These are phyloP conservation scores for Saturnia japonica DNA, from an alignment of 2,888 invertebrate genomes.

Conservation along the genomic window DNA sequence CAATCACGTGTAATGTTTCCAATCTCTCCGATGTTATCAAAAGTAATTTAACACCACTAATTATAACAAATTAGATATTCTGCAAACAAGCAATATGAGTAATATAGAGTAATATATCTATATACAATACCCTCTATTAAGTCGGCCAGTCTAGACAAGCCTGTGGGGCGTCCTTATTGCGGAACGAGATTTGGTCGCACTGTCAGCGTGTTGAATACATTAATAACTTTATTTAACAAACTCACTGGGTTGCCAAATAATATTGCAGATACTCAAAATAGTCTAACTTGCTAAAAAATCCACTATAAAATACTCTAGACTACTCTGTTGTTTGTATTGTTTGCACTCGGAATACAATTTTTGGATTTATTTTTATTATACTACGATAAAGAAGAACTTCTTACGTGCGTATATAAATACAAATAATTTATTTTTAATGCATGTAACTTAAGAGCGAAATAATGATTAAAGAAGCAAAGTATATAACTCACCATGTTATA, in stretches of 20 bases:
- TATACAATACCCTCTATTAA: conserved; percentile 16
- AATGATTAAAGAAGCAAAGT: neutral
- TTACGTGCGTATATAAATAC: no score
- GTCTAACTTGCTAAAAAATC: no score
- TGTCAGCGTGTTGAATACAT: conserved; percentile 1
- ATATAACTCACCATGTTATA: neutral
- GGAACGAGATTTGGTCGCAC: conserved; percentile 2
- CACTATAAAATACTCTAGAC: no score
- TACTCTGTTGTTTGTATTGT: no score
- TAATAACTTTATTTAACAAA: neutral
- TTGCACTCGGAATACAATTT: no score
- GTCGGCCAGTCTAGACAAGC: conserved; percentile 20
- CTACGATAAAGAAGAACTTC: no score
- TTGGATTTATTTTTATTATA: no score
- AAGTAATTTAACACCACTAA: neutral
- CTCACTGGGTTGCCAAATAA: neutral
- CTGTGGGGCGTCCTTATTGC: conserved; percentile 19
- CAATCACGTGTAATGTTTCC: neutral
- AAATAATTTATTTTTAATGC: no score
- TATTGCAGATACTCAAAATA: no score
- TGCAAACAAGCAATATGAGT: neutral
- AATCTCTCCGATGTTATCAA: neutral
- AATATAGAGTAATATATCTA: neutral
- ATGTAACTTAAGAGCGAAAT: no score
- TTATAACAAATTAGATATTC: neutral